Conservation (phyloP, 2,888 invertebrate species). For the Drosophila lacicola region DNA sequence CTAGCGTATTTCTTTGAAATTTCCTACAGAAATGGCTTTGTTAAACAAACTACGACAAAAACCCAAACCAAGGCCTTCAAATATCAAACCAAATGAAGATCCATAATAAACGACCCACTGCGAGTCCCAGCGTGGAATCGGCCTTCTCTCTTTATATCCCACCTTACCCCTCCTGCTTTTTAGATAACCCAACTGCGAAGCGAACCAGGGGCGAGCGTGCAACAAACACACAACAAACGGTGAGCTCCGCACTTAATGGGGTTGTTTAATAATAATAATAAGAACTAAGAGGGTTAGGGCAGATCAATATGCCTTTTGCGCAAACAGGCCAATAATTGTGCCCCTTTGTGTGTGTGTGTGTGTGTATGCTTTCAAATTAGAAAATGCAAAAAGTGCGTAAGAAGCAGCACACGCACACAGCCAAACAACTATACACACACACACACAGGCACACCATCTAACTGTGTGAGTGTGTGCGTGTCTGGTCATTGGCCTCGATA, state of each 20-base stretch:
- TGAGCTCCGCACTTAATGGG: slow-evolving; percentile 62
- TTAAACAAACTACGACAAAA: slow-evolving; percentile 46
- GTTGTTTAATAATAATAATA: slow-evolving; percentile 78
- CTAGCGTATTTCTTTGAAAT: slow-evolving; percentile 1
- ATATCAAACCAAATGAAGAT: slow-evolving; percentile 42
- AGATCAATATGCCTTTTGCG: slow-evolving; percentile 69
- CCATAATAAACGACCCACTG: slow-evolving; percentile 16
- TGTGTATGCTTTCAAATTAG: slow-evolving; percentile 69
- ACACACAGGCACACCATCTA: not conserved
- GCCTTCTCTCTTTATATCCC: slow-evolving; percentile 1
- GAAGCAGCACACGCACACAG: slow-evolving; percentile 58
- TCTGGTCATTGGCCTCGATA: slow-evolving; percentile 77
- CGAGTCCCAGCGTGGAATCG: slow-evolving; percentile 63
- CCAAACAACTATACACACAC: slow-evolving; percentile 5
- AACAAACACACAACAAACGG: slow-evolving; percentile 11
- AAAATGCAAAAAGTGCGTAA: slow-evolving; percentile 79
- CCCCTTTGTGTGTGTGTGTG: slow-evolving; percentile 22
- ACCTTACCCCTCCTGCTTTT: slow-evolving; percentile 14
- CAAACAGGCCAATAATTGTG: slow-evolving; percentile 69
- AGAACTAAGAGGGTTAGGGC: slow-evolving; percentile 62
- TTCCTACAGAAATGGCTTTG: slow-evolving; percentile 42
- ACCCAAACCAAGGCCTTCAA: slow-evolving; percentile 27
- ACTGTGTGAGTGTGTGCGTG: slow-evolving; percentile 30
- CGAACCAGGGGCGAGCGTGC: slow-evolving; percentile 16
- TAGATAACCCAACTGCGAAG: slow-evolving; percentile 56